These are phyloP conservation scores for Neolamprologus caudopunctatus DNA, from an alignment of 2,113 vertebrate species.

Conservation along the genomic window DNA sequence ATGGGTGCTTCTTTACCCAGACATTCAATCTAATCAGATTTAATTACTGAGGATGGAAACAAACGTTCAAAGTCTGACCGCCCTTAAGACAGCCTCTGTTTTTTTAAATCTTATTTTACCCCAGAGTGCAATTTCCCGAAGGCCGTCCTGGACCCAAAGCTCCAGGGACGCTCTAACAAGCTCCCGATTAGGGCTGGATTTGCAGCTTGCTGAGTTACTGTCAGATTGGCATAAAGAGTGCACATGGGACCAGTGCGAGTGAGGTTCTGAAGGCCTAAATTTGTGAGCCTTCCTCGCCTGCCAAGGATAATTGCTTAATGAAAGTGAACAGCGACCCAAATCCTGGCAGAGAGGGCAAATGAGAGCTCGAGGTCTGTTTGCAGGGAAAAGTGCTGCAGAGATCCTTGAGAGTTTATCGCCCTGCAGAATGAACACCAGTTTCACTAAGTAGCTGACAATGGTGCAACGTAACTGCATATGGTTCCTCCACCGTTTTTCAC, in stretches of 20 bases:
- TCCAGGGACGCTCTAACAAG: constrained; percentile 37
- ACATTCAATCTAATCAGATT: constrained; percentile 18
- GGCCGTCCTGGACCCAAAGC: constrained; percentile 24
- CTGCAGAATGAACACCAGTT: background rate
- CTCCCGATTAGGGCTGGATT: constrained; percentile 38
- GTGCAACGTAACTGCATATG: background rate
- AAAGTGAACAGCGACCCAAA: constrained; percentile 19
- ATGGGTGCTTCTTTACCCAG: background rate
- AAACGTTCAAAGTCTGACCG: constrained; percentile 14
- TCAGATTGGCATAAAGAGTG: constrained; percentile 39
- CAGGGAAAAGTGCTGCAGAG: background rate
- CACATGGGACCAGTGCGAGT: background rate
- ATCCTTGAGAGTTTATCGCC: background rate
- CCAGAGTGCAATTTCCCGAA: constrained; percentile 34
- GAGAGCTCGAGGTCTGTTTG: background rate
- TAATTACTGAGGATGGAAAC: constrained; percentile 9
- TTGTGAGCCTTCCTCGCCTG: background rate
- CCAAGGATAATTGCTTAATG: constrained; percentile 44
- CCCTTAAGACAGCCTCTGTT: background rate
- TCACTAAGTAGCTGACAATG: background rate
- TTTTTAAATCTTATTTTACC: background rate
- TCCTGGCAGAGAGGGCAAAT: constrained; percentile 3
- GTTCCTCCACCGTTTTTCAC: background rate
- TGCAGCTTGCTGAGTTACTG: constrained; percentile 29
- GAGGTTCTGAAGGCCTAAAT: background rate